Conservation (phyloP, 2,113 vertebrate genomes). For the Arothron firmamentum region DNA sequence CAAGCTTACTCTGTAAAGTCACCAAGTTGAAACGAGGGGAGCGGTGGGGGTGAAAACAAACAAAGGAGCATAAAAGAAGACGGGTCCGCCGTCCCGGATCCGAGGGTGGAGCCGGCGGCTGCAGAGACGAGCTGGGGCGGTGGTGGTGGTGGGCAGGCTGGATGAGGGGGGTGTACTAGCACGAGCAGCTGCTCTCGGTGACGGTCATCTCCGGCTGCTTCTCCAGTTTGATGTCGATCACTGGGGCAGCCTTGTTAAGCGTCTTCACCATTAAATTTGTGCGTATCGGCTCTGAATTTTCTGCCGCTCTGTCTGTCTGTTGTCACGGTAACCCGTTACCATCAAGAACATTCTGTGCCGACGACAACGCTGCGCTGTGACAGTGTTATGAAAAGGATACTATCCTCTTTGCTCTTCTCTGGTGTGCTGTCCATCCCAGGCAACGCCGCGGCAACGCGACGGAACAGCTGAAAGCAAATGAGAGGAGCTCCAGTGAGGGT, state of each 20-base stretch:
- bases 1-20: conserved; percentile 79
- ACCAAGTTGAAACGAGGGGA: conserved; percentile 71
- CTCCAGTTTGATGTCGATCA: conserved; percentile 90
- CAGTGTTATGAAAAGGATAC: conserved; percentile 76
- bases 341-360: too few relatives aligned
- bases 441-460: conserved; percentile 83
- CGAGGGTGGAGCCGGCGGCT: conserved; percentile 69
- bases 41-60: not conserved
- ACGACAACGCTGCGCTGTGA: not conserved
- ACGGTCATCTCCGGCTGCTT: conserved; percentile 85
- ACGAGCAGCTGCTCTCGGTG: conserved; percentile 86
- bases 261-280: conserved; percentile 30
- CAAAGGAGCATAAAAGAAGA: conserved; percentile 21
- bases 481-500: not conserved
- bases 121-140: conserved; percentile 73
- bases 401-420: conserved; percentile 88
- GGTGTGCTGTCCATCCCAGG: conserved; percentile 86
- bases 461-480: conserved; percentile 78
- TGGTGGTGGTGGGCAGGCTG: conserved; percentile 48
- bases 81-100: conserved; percentile 67
- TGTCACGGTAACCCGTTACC: not conserved
- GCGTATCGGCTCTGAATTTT: conserved; percentile 36
- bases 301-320: not conserved
- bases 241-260: conserved; percentile 78
- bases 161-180: conserved; percentile 73